These are phyloP conservation scores for Ctena decussata DNA, from an alignment of 2,888 invertebrate species.

Conservation along the genomic window DNA sequence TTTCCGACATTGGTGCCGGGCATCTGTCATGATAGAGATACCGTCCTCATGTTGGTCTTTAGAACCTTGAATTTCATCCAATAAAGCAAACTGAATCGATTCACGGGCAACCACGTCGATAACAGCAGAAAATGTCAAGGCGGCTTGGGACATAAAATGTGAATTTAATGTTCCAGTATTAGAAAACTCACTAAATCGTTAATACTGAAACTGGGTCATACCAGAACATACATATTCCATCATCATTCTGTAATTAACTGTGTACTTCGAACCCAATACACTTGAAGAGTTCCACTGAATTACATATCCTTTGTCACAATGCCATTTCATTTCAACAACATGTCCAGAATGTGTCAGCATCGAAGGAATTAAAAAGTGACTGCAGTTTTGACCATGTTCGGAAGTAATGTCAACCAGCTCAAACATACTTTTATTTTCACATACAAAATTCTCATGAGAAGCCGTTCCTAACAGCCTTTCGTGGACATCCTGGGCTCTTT, in stretches of 20 bases:
- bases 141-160: neutral
- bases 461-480: neutral
- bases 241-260: constrained; percentile 6
- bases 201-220: constrained; percentile 28
- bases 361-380: too few relatives aligned
- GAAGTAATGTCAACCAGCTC: neutral
- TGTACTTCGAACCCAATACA: constrained; percentile 13
- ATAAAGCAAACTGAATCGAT: neutral
- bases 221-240: constrained; percentile 15
- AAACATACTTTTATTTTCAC: neutral
- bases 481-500: neutral
- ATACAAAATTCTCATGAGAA: neutral
- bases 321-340: neutral
- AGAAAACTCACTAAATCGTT: constrained; percentile 22
- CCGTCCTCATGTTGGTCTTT: neutral
- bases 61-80: neutral
- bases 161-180: neutral
- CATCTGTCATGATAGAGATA: constrained; percentile 36
- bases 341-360: neutral
- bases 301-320: neutral
- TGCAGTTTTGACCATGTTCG: neutral
- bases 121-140: neutral
- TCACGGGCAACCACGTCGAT: neutral
- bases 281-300: constrained; percentile 17
- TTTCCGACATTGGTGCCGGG: constrained; percentile 23